Conservation (phyloP, 2,797 vertebrate genomes). For the Dicrostonyx torquatus region DNA sequence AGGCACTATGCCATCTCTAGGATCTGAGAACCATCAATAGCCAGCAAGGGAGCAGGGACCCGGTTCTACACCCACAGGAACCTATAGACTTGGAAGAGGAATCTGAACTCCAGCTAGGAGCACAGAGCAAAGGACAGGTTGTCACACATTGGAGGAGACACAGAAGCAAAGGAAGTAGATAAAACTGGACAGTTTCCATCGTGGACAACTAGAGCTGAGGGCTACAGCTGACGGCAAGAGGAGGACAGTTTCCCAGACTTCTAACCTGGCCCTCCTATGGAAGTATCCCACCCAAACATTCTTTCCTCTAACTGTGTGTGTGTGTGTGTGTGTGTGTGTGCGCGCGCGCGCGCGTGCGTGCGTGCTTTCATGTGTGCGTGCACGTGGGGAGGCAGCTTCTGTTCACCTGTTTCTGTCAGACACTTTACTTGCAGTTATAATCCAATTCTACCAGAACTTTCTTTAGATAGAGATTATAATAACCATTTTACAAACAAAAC, state of each 20-base stretch:
- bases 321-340: neutral
- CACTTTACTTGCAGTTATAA: neutral
- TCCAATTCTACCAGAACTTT: conserved; percentile 9
- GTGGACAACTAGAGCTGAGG: neutral
- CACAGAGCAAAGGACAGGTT: neutral
- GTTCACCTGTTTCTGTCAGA: neutral
- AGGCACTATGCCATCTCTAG: neutral
- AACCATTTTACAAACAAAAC: conserved; percentile 41
- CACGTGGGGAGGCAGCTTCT: neutral
- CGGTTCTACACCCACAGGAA: neutral
- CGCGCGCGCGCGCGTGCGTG: neutral
- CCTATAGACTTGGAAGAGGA: neutral
- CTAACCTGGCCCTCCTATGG: neutral
- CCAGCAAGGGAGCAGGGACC: neutral
- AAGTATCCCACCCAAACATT: neutral
- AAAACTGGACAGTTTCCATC: neutral
- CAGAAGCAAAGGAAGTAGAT: neutral
- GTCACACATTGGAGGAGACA: neutral
- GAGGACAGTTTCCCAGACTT: neutral
- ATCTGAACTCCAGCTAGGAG: neutral
- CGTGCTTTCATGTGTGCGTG: too few species aligned
- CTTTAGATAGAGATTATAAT: conserved; percentile 10
- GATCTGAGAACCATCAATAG: neutral
- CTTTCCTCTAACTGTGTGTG: neutral
- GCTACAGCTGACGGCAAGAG: neutral